These are phyloP conservation scores for Ploceus nigricollis DNA, from an alignment of 2,113 vertebrate species.

Conservation along the genomic window DNA sequence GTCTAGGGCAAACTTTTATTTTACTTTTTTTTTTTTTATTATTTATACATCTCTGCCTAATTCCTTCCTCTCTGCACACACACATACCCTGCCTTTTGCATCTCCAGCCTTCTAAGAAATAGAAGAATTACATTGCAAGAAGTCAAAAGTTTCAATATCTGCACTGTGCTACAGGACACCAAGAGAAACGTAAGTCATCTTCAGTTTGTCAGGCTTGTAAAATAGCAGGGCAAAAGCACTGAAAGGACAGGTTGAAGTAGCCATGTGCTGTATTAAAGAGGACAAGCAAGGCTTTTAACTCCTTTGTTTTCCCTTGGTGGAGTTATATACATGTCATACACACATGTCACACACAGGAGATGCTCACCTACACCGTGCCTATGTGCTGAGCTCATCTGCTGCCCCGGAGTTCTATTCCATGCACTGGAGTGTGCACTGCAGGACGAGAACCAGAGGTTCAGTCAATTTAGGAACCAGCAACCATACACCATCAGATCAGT, in stretches of 20 bases:
- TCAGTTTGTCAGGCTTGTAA: not conserved
- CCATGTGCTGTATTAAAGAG: not conserved
- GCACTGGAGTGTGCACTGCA: not conserved
- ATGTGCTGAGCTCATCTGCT: accelerated
- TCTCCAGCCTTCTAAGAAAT: not conserved
- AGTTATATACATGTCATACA: not conserved
- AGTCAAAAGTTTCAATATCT: not conserved
- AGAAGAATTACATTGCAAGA: not conserved
- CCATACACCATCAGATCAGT: not conserved
- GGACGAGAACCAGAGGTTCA: not conserved
- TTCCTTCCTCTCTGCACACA: not conserved
- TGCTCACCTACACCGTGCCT: too few species aligned
- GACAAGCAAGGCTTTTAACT: not conserved
- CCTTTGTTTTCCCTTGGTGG: not conserved
- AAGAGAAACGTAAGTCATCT: not conserved
- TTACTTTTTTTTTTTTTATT: not conserved
- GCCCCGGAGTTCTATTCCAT: not conserved
- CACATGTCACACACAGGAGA: not conserved
- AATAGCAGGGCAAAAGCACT: not conserved
- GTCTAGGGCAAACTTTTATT: not conserved
- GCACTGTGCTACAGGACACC: not conserved
- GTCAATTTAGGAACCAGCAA: not conserved
- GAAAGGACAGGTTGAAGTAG: not conserved
- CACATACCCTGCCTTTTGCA: not conserved
- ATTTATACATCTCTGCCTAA: not conserved